Base-by-base conservation (phyloP, 2,888 invertebrate genomes). In the Polia nebulosa region DNA sequence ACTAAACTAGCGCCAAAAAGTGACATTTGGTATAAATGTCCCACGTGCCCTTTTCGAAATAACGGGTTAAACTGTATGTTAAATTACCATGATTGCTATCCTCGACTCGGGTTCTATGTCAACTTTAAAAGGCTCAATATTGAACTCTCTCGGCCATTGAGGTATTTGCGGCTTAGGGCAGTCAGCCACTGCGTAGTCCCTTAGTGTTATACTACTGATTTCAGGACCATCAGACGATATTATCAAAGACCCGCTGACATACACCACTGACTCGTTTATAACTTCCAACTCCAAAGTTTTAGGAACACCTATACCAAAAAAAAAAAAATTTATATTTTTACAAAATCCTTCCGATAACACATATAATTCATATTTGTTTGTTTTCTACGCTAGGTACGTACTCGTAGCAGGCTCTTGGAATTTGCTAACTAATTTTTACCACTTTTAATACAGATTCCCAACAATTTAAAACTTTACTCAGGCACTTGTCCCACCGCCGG, bases 201-300 rank as follows among this genome's bases (percentile, higher is more conserved):
- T 88, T 58, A 96, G 86, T 6, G 94, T 95, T 13, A 96, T 89
- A 58, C 94, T 94, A 49, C 95, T 92, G n/a, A 94, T 85, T 80
- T 96, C 94, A n/a, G 92, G 91, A 0, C 97, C 97, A 78, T 97
- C 96, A 1, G 94, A 93, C 1, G 93, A 89, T 75, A 97, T 93
- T 63, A 89, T 93, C 17, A 96, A 84, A 29, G 89, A 90, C 59
- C 93, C 97, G 59, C 91, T 91, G 1, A 97, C 96, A 0, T 96
- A 90, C 5, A 97, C 96, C 55, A 94, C 88, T 0, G 97, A 96
- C 63, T 95, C 93, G 81, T 97, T 97, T 27, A 93, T 92, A 22
- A 97, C 92, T 0, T 90, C 88, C 20, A 97, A 84, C 60, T 94
- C 89, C 78, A 95, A 89, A 15, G 90, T 92, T 78, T 91, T 91